Evolutionary conservation across 1,140 invertebrate species (phyloP), one percentile per base, ranked within the genome.

Genomic region (Saccostrea echinata): DNA sequence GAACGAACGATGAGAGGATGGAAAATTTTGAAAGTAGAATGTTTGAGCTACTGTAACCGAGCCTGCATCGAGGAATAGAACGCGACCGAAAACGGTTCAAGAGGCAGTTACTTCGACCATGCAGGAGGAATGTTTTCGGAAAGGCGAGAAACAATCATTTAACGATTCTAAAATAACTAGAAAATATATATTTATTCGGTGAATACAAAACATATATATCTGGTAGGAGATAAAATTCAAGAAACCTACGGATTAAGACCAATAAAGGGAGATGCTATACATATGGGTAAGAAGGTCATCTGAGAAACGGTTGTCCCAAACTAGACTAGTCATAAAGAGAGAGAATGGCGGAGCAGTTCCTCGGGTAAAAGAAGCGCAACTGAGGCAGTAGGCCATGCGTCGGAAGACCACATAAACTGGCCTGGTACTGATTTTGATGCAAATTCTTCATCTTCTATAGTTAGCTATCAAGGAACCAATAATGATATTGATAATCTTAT

Each of bases 101-200:
- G 88, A 86, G 18, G 88, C 88, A n/a, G 81, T 89, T 53, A 84
- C 76, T 27, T 64, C 12, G 18, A 84, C 88, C 33, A 89, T 89
- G 84, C 88, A 89, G 21, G 88, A 89, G 52, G 85, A 87, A n/a
- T 89, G 85, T 82, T 21, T 85, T 27, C 8, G 76, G 61, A n/a
- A 61, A 13, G 86, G 80, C 33, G 53, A 64, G 53, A 43, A 61
- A 21, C 27, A 87, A 9, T 24, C 76, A 1, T 24, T 3, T 18
- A 61, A 84, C 30, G 12, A 61, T 6, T 21, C n/a, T 6, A 86
- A 57, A n/a, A 12, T 4, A 27, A 24, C 24, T 4, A 30, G 27
- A 21, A 33, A 52, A 13, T 9, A 27, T n/a, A n/a, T 57, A 4
- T 87, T 13, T 83, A 83, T 51, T 27, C 81, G 2, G 35, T 87